A percentile compares a stretch with the other conserved stretches of the same genome.
Conservation (phyloP, 2,888 invertebrate genomes). For the Drosophila phalerata region DNA sequence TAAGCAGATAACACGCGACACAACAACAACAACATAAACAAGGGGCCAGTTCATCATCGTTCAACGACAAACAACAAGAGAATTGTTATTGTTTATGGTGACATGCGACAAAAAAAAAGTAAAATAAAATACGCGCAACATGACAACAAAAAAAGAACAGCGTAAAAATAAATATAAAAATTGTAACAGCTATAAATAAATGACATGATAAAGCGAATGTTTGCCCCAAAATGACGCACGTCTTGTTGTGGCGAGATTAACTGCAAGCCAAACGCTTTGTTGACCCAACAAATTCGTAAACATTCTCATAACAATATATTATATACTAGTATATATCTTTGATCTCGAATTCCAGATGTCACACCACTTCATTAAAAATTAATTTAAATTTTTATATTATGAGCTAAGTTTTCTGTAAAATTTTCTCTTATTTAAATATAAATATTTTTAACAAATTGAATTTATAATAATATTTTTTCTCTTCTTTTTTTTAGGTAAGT, state of each 20-base stretch:
- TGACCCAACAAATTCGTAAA: background rate
- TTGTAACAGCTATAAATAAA: slow-evolving; percentile 40
- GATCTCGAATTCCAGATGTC: background rate
- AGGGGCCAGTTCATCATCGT: slow-evolving; percentile 39
- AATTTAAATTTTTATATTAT: background rate
- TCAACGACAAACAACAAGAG: slow-evolving; percentile 12
- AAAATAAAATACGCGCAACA: background rate
- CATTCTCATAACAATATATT: background rate
- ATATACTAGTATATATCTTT: background rate
- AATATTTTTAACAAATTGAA: background rate
- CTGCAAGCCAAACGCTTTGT: slow-evolving; percentile 4
- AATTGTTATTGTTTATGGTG: slow-evolving; percentile 55
- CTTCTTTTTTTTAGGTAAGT: slow-evolving; percentile 50
- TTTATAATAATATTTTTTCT: slow-evolving; percentile 1
- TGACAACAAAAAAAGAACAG: background rate
- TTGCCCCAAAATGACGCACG: background rate
- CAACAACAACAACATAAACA: slow-evolving; percentile 13
- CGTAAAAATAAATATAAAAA: slow-evolving; percentile 1
- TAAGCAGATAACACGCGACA: slow-evolving; percentile 67
- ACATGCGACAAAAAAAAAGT: slow-evolving; percentile 28
- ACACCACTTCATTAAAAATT: background rate
- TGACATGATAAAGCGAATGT: slow-evolving; percentile 2
- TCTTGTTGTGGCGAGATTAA: slow-evolving; percentile 6
- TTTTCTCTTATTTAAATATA: background rate
- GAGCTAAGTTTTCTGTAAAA: background rate